Conservation (phyloP, 2,113 vertebrate genomes). For the Circaetus cinerascens region DNA sequence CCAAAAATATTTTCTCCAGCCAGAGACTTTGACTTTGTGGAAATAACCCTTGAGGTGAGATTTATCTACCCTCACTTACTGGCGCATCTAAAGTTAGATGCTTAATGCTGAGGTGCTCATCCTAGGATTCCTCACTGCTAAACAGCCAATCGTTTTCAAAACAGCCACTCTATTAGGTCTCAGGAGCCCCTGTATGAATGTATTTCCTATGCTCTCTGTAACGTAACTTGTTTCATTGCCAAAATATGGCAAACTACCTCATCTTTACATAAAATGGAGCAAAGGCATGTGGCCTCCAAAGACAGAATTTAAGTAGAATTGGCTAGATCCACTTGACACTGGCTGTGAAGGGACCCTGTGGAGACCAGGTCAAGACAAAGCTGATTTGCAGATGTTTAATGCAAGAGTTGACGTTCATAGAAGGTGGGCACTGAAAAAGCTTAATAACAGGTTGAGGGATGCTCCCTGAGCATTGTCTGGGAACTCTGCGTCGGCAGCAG, state of each 20-base stretch:
- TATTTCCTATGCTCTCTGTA: background rate
- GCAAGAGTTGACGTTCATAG: background rate
- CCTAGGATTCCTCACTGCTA: background rate
- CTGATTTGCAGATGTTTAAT: background rate
- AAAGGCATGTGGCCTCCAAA: background rate
- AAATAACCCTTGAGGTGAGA: background rate
- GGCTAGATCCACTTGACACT: background rate
- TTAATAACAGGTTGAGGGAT: background rate
- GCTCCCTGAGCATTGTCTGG: background rate
- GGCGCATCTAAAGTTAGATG: background rate
- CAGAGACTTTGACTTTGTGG: background rate
- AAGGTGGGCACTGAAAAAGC: background rate
- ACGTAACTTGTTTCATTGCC: background rate
- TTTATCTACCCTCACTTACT: background rate
- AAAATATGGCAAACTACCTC: background rate
- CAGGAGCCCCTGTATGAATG: accelerated
- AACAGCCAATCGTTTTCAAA: background rate
- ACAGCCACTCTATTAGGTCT: background rate
- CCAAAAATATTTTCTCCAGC: background rate
- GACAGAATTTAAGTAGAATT: background rate
- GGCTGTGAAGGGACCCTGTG: background rate
- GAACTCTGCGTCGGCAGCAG: background rate
- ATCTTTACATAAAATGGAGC: background rate
- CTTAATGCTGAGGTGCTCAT: background rate
- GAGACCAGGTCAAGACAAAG: background rate